phyloP scores from a whole-genome alignment of 2,888 invertebrate species.

The Rhyacophila evoluta region DNA sequence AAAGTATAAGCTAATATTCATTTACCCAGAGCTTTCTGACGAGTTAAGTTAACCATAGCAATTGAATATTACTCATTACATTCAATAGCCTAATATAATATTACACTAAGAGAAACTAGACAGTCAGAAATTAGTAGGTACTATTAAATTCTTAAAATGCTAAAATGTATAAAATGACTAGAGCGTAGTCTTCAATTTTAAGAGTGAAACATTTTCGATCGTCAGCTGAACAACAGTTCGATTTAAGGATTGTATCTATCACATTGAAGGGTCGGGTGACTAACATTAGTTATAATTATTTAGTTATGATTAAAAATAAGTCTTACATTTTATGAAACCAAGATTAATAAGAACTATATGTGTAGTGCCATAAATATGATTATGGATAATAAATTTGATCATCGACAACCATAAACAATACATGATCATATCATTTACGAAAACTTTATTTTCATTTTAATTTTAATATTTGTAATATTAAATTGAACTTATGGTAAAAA shows the following conservation, averaged over 20 bases:
- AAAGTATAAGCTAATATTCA: no score
- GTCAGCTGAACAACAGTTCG: not conserved
- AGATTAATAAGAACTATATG: not conserved
- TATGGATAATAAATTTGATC: not conserved
- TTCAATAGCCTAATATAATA: not conserved
- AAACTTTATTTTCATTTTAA: no score
- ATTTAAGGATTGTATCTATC: not conserved
- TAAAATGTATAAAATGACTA: slow-evolving; percentile 16
- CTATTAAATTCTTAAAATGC: not conserved
- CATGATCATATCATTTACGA: not conserved
- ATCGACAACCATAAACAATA: not conserved
- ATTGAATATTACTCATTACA: not conserved
- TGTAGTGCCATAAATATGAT: not conserved
- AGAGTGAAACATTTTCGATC: not conserved
- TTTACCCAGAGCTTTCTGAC: not conserved
- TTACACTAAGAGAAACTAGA: not conserved
- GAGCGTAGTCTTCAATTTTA: not conserved
- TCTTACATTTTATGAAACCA: not conserved
- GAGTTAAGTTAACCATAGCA: not conserved
- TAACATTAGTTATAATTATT: not conserved
- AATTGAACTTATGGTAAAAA: slow-evolving; percentile 10
- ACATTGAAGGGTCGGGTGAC: not conserved
- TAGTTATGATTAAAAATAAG: not conserved
- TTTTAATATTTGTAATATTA: not conserved
- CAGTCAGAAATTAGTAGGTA: slow-evolving; percentile 16